Evolutionary conservation across 2,797 vertebrate genomes (phyloP).

Genomic region (Hydrophis major): DNA sequence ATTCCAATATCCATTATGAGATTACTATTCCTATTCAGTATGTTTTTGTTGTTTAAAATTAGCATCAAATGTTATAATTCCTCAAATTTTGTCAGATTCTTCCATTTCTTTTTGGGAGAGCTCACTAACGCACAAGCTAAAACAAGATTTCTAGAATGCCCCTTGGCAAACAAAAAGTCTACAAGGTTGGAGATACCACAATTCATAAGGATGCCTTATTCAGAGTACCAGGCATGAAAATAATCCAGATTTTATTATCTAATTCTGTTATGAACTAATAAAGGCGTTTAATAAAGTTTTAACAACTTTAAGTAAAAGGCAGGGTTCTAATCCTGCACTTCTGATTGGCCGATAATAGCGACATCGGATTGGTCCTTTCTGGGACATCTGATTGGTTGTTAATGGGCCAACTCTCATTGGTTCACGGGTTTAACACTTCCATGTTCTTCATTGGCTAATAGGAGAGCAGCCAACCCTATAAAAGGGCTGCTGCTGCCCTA

Average conservation of each 20-base stretch:
- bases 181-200: background rate
- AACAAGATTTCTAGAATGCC: slow-evolving; percentile 41
- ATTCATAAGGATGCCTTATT: background rate
- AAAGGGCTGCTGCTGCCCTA: no score
- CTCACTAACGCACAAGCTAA: slow-evolving; percentile 25
- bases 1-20: background rate
- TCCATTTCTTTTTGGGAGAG: slow-evolving; percentile 36
- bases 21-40: slow-evolving; percentile 12
- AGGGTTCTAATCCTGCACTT: no score
- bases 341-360: no score
- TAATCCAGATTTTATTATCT: background rate
- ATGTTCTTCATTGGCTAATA: no score
- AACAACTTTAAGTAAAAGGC: no score
- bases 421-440: no score
- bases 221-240: background rate
- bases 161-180: slow-evolving; percentile 25
- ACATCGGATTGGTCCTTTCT: no score
- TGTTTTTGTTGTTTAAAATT: slow-evolving; percentile 54
- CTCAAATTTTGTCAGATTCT: slow-evolving; percentile 38
- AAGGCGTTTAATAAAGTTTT: no score
- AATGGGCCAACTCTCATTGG: no score
- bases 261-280: background rate
- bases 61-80: slow-evolving; percentile 58
- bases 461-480: no score
- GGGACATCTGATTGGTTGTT: no score